Evolutionary conservation across 2,797 vertebrate genomes (phyloP), one percentile per base, ranked within the genome.

Genomic region (Enteromius fasciolatus): DNA sequence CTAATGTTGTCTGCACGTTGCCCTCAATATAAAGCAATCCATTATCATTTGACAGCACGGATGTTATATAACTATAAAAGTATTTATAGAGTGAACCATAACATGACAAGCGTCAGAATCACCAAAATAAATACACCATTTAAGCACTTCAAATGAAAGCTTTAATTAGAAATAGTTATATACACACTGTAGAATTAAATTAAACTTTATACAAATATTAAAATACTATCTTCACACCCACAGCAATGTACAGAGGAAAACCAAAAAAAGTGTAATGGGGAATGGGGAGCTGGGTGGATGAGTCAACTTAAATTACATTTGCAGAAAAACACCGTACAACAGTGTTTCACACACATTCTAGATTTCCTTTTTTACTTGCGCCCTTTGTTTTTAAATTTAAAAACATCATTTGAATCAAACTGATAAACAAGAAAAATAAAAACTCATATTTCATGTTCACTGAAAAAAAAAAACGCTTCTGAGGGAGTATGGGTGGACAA

Each of bases 171-270:
- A 96, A 95, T 96, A 98, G 96, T 97, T 99, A 99, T 98, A 97
- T 98, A 99, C 98, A 95, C 92, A 98, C 93, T 93, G 93, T 96
- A 98, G 96, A 98, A 96, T 98, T 99, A 99, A 99, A 99, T 99
- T 99, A 98, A 97, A 97, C 96, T 99, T 98, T 99, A 95, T 99
- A 99, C 98, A 99, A 99, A 99, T 98, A 99, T 99, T 99, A 99
- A 99, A 99, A 99, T 98, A 98, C 96, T 97, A 98, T 99, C 95
- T 97, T 97, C 96, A 98, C 97, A 97, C 96, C 96, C 97, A 97
- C 95, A 95, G 95, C 96, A 93, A 93, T 93, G 90, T 93, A 97
- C 96, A 98, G 89, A 93, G 91, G 88, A 89, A 89, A 83, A 81
- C 88, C 92, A 91, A 92, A 91, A 88, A 15, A 81, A 76, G 50